Base-by-base conservation (phyloP, 2,113 vertebrate genomes). In the Orientallactaga bullata region DNA sequence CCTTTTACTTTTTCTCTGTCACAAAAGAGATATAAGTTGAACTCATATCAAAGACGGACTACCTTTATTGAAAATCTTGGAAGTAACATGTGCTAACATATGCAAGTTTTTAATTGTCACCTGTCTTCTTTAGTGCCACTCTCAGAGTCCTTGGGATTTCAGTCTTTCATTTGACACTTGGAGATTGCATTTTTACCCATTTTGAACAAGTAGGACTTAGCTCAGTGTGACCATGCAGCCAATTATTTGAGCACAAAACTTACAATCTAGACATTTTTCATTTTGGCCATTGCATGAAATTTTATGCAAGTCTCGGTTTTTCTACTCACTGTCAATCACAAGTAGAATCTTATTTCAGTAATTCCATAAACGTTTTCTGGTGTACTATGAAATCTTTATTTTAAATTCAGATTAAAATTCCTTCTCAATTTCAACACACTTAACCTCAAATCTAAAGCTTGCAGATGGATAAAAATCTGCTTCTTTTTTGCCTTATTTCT, bases 331-430 rank as follows among this genome's bases (percentile, higher is more conserved):
- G 85, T 35, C 71, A 90, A 60, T 92, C 61, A 60, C 32, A 89
- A 95, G 61, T 39, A 80, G 55, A 89, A 83, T 65, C 30, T 74
- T 21, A 89, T 85, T 89, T 87, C n/a, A 90, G 32, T 85, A 66
- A 55, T 78, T 61, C 68, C 86, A 30, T 39, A 55, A 51, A 35
- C 1, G 1, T 30, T 76, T 91, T 32, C 21, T 47, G 8, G 3
- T 89, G 5, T 88, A 61, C 73, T 77, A 66, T 26, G 47, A 90
- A 76, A 94, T 12, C 12, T 81, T 88, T 79, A 32, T 79, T 68
- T 89, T 87, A 23, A 85, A 93, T 89, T 91, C 58, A 35, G 1
- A 71, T 71, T 80, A 90, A 88, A 71, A 1, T 85, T 60, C 91
- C 21, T 92, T 84, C 61, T 28, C 42, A 91, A 37, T 78, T 81